Evolutionary conservation across 2,113 vertebrate genomes (phyloP).

Genomic region (Cyphomyrus discorhynchus): DNA sequence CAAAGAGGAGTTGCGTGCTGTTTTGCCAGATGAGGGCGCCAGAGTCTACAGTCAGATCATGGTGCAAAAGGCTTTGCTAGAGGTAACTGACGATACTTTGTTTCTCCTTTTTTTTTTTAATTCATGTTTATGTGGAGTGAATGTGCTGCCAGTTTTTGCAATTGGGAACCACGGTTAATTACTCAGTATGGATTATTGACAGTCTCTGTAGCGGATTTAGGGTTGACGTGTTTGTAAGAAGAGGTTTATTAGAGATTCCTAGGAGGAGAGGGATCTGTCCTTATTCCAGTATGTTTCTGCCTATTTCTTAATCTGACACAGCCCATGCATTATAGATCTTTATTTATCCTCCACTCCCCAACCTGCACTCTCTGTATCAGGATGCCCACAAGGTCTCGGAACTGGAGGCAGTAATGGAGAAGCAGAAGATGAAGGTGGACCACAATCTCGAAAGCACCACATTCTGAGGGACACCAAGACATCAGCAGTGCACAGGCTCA

Average conservation of each 20-base stretch:
- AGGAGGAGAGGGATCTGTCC: background rate
- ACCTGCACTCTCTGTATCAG: constrained; percentile 29
- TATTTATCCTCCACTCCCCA: background rate
- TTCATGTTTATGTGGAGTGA: background rate
- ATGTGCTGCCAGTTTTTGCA: background rate
- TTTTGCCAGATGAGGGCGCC: constrained; percentile 66
- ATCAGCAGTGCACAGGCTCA: background rate
- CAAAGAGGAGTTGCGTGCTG: constrained; percentile 65
- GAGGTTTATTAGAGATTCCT: background rate
- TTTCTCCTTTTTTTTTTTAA: background rate
- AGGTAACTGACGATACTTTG: constrained; percentile 46
- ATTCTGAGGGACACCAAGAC: constrained; percentile 37
- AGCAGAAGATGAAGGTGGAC: constrained; percentile 80
- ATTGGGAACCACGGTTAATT: background rate
- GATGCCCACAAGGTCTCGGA: constrained; percentile 62
- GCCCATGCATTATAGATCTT: background rate
- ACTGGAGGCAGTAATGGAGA: constrained; percentile 77
- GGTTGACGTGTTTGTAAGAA: background rate
- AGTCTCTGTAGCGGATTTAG: background rate
- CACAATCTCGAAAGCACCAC: constrained; percentile 60
- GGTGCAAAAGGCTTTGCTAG: constrained; percentile 72
- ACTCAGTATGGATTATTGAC: background rate
- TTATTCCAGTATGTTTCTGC: background rate
- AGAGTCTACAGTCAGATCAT: constrained; percentile 80
- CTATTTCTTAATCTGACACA: background rate